These are phyloP conservation scores for Pygathrix nemaeus DNA, from an alignment of 2,113 vertebrate species.

Conservation along the genomic window DNA sequence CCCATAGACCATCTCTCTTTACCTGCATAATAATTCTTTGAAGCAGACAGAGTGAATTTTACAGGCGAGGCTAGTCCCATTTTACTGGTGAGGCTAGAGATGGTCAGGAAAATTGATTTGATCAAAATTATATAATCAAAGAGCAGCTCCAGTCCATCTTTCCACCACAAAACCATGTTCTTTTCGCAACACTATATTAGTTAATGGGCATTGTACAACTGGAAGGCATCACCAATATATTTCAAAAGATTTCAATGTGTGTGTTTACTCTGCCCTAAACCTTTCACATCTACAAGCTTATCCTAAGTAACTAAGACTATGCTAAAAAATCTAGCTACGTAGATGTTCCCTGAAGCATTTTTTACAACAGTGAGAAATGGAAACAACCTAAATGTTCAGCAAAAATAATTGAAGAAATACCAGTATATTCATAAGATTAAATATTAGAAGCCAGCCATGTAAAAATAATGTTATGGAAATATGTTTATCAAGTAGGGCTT, in stretches of 20 bases:
- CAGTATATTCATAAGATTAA: background rate
- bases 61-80: background rate
- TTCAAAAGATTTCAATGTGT: background rate
- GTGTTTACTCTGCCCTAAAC: background rate
- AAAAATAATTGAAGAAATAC: constrained; percentile 17
- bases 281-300: background rate
- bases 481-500: background rate
- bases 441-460: background rate
- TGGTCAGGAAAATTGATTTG: background rate
- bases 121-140: background rate
- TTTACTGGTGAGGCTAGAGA: background rate
- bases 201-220: background rate
- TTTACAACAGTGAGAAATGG: background rate
- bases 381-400: background rate
- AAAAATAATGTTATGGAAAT: constrained; percentile 15
- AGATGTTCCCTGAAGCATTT: background rate
- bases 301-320: background rate
- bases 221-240: background rate
- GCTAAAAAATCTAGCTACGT: background rate
- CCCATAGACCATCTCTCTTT: background rate
- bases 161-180: background rate
- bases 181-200: background rate
- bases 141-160: background rate
- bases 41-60: background rate
- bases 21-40: background rate